Percentiles rank a stretch among this genome's conserved stretches.
These are phyloP conservation scores for Alentia gelatinosa DNA, from an alignment of 2,888 invertebrate genomes.

Conservation along the genomic window DNA sequence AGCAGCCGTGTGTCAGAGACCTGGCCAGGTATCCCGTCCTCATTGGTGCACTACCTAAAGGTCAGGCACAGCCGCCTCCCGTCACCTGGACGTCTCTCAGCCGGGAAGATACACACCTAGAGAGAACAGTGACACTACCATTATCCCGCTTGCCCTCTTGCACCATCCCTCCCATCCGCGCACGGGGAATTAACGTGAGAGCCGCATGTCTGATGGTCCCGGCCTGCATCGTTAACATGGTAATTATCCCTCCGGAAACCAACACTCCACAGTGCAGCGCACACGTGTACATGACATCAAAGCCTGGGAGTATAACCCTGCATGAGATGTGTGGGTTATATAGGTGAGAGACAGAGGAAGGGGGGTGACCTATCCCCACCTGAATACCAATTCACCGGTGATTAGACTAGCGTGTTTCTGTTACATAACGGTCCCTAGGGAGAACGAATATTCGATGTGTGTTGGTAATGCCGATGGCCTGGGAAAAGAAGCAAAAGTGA, in stretches of 20 bases:
- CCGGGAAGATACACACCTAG: not conserved
- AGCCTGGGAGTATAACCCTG: not conserved
- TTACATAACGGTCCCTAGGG: conserved; percentile 17
- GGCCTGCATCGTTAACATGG: not conserved
- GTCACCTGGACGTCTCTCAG: not conserved
- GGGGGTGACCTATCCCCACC: too few relatives aligned
- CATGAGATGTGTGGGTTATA: not conserved
- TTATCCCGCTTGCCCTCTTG: not conserved
- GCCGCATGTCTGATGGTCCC: not conserved
- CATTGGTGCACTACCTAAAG: not conserved
- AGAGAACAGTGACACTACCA: not conserved
- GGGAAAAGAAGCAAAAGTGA: not conserved
- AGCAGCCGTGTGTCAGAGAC: too few relatives aligned
- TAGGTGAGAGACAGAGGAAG: too few relatives aligned
- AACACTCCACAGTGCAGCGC: not conserved
- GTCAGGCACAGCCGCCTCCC: not conserved
- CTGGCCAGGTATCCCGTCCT: too few relatives aligned
- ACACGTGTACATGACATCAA: not conserved
- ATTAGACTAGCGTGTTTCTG: not conserved
- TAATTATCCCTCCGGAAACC: not conserved
- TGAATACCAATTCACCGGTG: not conserved
- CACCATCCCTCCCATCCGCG: not conserved
- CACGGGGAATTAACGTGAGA: too few relatives aligned
- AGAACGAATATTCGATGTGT: not conserved
- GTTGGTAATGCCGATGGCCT: too few relatives aligned